Evolutionary conservation across 2,113 vertebrate species (phyloP), one percentile per base, ranked within the genome.

Genomic region (Pollachius pollachius): DNA sequence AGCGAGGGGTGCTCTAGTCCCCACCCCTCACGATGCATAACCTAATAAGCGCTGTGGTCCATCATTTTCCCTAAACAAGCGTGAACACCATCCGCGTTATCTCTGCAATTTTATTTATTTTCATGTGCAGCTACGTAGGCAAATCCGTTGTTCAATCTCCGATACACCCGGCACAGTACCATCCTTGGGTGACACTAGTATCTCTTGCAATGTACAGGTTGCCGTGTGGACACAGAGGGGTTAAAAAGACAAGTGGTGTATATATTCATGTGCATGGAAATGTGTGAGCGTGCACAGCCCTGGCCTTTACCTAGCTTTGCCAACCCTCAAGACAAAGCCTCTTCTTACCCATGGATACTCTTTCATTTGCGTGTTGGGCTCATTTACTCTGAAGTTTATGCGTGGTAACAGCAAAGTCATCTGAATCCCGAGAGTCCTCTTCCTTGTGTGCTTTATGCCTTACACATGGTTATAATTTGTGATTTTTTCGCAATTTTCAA

Each of bases 381-480:
- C 81, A 78, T 82, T 88, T 81, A 70, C 77, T 81, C 75, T 74
- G 78, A 87, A 86, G 87, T 89, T 73, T 77, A 73, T 84, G 64
- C 73, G 62, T 76, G 65, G 68, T 76, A 84, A 81, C 70, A 77
- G 81, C 64, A 71, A 83, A 78, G 81, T 62, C 64, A 81, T 81
- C 84, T 65, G 73, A 84, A 82, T 87, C 81, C 80, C 80, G 68
- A 62, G 67, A 79, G 70, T 84, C 61, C 75, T 83, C 74, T 79
- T 75, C 79, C 80, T 80, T 80, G 75, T 79, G 77, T 76, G 80
- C 72, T 78, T 82, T 77, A 85, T 84, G 74, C 75, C 68, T 75
- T 87, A 79, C 86, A 85, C 81, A 87, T 89, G 87, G 87, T 89
- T 89, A 86, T 88, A 85, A 86, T 91, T 90, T 89, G 66, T 80